These are phyloP conservation scores for Trachelus troglodyta DNA, from an alignment of 2,888 invertebrate genomes.

Conservation along the genomic window DNA sequence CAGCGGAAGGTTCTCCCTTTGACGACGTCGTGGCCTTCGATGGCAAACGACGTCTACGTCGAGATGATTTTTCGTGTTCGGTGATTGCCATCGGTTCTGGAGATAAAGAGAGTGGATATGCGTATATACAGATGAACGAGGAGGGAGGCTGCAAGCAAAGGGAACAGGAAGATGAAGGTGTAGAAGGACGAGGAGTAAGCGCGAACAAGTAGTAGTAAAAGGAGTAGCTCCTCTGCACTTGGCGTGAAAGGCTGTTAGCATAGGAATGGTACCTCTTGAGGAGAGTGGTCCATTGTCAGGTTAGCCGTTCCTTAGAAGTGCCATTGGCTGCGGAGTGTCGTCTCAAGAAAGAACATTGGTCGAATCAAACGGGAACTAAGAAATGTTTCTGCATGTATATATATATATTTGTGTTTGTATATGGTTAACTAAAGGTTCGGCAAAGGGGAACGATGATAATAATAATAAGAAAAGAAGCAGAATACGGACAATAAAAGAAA, in stretches of 20 bases:
- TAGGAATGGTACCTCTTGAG: constrained; percentile 59
- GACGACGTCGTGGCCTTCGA: background rate
- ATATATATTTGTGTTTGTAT: background rate
- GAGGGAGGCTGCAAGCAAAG: background rate
- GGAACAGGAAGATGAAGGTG: background rate
- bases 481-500: background rate
- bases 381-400: background rate
- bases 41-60: background rate
- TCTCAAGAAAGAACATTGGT: constrained; percentile 40
- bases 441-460: background rate
- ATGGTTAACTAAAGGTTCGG: background rate
- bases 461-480: background rate
- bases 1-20: background rate
- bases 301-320: constrained; percentile 56
- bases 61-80: background rate
- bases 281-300: constrained; percentile 62
- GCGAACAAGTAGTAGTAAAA: background rate
- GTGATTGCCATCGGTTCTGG: background rate
- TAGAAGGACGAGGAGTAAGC: background rate
- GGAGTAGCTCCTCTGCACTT: constrained; percentile 40
- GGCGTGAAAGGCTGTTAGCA: constrained; percentile 60
- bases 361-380: background rate
- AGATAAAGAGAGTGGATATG: background rate
- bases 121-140: background rate
- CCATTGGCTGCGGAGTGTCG: constrained; percentile 49